Percentiles rank a stretch among this genome's conserved stretches.
phyloP scores from a whole-genome alignment of 2,888 invertebrate species.

The Drosophila lutescens region DNA sequence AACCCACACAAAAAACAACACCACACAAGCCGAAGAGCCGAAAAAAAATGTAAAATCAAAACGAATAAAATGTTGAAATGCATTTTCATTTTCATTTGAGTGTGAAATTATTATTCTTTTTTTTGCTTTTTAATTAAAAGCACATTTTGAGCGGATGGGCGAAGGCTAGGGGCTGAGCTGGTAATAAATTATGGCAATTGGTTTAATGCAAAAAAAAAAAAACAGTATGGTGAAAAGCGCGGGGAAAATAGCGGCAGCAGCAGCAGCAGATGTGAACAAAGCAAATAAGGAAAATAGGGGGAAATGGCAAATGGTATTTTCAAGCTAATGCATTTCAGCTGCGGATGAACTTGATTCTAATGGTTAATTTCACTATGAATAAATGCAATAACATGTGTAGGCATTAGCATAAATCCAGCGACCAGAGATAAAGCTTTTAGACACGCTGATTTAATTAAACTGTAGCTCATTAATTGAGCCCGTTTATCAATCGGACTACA shows the following conservation, averaged over 20 bases:
- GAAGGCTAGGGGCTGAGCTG: conserved; percentile 9
- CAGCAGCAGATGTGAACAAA: conserved; percentile 22
- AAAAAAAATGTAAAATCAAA: conserved; percentile 16
- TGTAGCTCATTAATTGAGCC: conserved; percentile 4
- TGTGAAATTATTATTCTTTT: conserved; percentile 51
- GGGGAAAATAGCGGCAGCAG: conserved; percentile 2
- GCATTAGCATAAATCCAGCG: conserved; percentile 11
- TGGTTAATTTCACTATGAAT: conserved; percentile 15
- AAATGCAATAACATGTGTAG: conserved; percentile 1
- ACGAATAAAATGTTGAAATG: conserved; percentile 52
- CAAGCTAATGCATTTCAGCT: conserved; percentile 16
- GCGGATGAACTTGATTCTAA: conserved; percentile 30
- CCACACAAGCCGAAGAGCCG: background rate
- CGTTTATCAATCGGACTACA: background rate
- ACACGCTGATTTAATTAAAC: conserved; percentile 7
- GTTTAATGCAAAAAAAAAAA: conserved; percentile 38
- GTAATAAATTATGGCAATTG: conserved; percentile 71
- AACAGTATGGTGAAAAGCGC: conserved; percentile 1
- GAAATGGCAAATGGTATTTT: conserved; percentile 4
- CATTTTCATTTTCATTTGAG: conserved; percentile 61
- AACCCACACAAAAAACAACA: conserved; percentile 1
- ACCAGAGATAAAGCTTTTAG: conserved; percentile 1
- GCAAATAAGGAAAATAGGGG: background rate
- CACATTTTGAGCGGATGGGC: conserved; percentile 52
- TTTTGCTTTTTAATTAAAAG: conserved; percentile 68